Evolutionary conservation across 1,140 invertebrate genomes (phyloP).

Genomic region (Bacillus rossius): DNA sequence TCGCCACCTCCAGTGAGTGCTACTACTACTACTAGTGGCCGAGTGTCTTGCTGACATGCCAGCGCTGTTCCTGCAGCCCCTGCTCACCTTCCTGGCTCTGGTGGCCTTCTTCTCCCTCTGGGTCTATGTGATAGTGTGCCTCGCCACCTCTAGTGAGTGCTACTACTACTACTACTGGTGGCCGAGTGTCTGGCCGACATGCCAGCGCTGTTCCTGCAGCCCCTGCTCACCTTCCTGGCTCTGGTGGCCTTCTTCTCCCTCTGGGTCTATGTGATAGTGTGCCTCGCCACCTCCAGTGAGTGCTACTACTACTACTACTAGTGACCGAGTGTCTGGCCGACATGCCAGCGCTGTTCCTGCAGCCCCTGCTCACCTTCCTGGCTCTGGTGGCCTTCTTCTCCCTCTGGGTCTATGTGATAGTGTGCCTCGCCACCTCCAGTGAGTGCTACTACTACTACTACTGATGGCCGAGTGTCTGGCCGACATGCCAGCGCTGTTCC

Average conservation of each 20-base stretch:
- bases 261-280: constrained; percentile 76
- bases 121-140: constrained; percentile 67
- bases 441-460: too few species aligned
- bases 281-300: constrained; percentile 65
- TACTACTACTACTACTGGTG: too few species aligned
- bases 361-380: constrained; percentile 81
- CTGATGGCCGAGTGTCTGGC: too few species aligned
- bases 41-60: constrained; percentile 79
- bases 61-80: constrained; percentile 78
- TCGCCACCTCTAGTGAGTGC: constrained; percentile 66
- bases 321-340: too few species aligned
- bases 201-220: constrained; percentile 82
- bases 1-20: constrained; percentile 66
- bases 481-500: constrained; percentile 75
- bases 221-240: constrained; percentile 76
- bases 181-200: too few species aligned
- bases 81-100: constrained; percentile 77
- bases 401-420: constrained; percentile 79
- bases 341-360: constrained; percentile 79
- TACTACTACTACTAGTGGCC: too few species aligned
- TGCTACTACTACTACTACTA: too few species aligned
- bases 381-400: constrained; percentile 71
- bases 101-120: constrained; percentile 79
- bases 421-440: constrained; percentile 64
- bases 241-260: constrained; percentile 74